Evolutionary conservation across 2,797 vertebrate species (phyloP).

Genomic region (Danio albolineatus): DNA sequence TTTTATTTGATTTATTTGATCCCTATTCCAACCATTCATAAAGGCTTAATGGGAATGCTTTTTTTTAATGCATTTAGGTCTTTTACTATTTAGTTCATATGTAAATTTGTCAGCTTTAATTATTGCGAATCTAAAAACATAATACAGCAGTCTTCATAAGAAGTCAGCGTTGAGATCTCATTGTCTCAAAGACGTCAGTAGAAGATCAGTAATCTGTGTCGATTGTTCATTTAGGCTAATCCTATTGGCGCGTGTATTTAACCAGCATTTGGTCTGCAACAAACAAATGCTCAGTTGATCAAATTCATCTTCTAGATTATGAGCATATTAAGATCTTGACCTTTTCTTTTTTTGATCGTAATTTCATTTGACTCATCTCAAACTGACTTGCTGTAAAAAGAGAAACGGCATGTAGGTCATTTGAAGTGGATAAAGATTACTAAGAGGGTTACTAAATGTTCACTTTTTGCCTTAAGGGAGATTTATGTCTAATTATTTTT

Average conservation of each 20-base stretch:
- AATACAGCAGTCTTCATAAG: slow-evolving; percentile 8
- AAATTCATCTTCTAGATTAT: slow-evolving; percentile 74
- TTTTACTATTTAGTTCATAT: neutral
- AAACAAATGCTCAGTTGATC: slow-evolving; percentile 58
- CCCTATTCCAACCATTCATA: too few species aligned
- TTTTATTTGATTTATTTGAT: too few species aligned
- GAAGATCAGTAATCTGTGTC: slow-evolving; percentile 45
- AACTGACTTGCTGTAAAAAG: slow-evolving; percentile 44
- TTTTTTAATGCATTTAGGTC: neutral
- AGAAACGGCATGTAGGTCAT: slow-evolving; percentile 84
- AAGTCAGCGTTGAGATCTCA: neutral
- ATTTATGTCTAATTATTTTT: slow-evolving; percentile 78
- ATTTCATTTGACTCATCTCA: slow-evolving; percentile 67
- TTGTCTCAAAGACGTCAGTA: neutral
- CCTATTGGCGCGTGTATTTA: slow-evolving; percentile 29
- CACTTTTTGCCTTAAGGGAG: slow-evolving; percentile 82
- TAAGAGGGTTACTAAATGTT: slow-evolving; percentile 79
- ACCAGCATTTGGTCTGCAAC: slow-evolving; percentile 54
- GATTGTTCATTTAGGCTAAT: slow-evolving; percentile 55
- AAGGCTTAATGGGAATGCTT: neutral
- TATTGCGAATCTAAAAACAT: neutral
- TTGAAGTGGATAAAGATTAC: slow-evolving; percentile 84
- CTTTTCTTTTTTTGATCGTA: slow-evolving; percentile 65
- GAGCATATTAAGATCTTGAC: slow-evolving; percentile 67
- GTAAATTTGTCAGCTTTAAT: neutral